Base-by-base conservation (phyloP, 2,113 vertebrate species). In the Oplegnathus fasciatus region DNA sequence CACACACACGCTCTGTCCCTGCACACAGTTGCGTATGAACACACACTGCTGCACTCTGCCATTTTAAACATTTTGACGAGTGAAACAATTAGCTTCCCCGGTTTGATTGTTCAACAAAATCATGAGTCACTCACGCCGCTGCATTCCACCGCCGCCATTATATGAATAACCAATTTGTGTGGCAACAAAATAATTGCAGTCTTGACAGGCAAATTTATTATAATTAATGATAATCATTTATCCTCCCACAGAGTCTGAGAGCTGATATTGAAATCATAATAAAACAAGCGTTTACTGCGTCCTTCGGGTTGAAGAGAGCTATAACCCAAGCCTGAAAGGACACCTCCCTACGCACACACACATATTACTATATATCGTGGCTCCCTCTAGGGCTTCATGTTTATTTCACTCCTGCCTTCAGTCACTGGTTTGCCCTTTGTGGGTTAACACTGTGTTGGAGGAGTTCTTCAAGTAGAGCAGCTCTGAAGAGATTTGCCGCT, bases 171-270 rank as follows among this genome's bases (percentile, higher is more conserved):
- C 94, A 95, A 95, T 96, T 95, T 94, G 93, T 96, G 95, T 89
- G 95, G 91, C 89, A 94, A 93, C 88, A 96, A 93, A 96, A 95
- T 96, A 97, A 96, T 95, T 96, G 92, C 89, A 86, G 83, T 86
- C 85, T 89, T 96, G 95, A 96, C 94, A 92, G 92, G 93, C 86
- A 91, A 94, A 95, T 95, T 94, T 95, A 92, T 95, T 94, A 78
- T 95, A 97, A 97, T 97, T 96, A 96, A 97, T 96, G 93, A 92
- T 93, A 96, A 96, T 96, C 52, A 94, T 93, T 97, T 93, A 80
- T 93, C 94, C 93, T 96, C 94, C 95, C 95, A 94, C 92, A 18
- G 65, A 75, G 68, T 85, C 90, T 91, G 94, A 93, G 85, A 85
- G 65, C 20, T 91, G 79, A 92, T 89, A 94, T 94, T 91, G 77